Evolutionary conservation across 1,140 invertebrate species (phyloP).

Genomic region (Hirudo medicinalis): DNA sequence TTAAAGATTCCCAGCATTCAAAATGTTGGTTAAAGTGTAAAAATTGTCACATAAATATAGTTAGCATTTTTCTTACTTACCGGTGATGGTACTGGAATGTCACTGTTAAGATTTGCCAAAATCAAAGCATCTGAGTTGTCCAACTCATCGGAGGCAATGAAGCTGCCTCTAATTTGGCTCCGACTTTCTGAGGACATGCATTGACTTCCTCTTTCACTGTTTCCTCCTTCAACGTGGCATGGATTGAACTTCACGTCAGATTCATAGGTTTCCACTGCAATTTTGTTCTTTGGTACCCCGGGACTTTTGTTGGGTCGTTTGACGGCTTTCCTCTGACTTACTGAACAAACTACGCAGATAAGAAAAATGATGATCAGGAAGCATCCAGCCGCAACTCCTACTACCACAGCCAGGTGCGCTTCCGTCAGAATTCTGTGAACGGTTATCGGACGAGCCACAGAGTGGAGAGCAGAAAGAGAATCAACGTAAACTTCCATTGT

Average conservation of each 20-base stretch:
- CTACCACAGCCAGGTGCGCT: conserved; percentile 11
- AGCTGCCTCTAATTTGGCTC: background rate
- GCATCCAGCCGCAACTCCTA: conserved; percentile 8
- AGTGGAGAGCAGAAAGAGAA: background rate
- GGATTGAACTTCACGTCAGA: conserved; percentile 1
- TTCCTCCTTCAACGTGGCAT: background rate
- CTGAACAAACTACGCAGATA: conserved; percentile 2
- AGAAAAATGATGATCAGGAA: conserved; percentile 14
- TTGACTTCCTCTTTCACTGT: background rate
- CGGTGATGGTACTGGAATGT: background rate
- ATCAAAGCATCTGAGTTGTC: background rate
- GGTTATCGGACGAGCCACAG: background rate
- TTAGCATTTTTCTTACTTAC: background rate
- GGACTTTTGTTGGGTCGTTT: background rate
- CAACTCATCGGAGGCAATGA: background rate
- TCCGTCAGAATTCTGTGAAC: conserved; percentile 12
- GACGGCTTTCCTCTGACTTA: background rate
- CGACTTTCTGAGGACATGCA: background rate
- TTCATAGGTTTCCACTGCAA: background rate
- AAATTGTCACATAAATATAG: background rate
- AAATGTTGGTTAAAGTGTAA: background rate
- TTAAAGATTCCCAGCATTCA: background rate
- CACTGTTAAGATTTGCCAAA: conserved; percentile 9
- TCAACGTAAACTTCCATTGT: conserved; percentile 7
- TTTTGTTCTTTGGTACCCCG: background rate